These are phyloP conservation scores for Drosophila peninsularis DNA, from an alignment of 2,888 invertebrate species.

Conservation along the genomic window DNA sequence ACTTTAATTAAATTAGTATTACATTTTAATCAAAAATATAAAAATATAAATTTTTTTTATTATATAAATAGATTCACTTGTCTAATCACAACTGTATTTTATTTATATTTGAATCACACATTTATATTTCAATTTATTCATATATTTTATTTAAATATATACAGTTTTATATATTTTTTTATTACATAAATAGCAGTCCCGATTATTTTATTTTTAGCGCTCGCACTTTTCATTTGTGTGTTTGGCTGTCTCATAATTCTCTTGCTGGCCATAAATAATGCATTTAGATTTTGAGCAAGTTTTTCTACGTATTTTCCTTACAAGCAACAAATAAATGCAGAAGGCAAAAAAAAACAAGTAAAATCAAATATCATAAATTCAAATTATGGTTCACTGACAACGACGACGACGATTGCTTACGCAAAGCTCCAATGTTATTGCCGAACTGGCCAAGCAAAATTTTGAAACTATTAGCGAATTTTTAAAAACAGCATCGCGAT, in stretches of 20 bases:
- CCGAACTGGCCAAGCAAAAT: slow-evolving; percentile 83
- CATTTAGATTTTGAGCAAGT: slow-evolving; percentile 29
- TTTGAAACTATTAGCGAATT: slow-evolving; percentile 82
- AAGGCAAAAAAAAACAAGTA: slow-evolving; percentile 3
- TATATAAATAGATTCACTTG: neutral
- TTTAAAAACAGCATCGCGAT: slow-evolving; percentile 58
- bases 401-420: slow-evolving; percentile 68
- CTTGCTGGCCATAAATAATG: slow-evolving; percentile 45
- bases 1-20: slow-evolving; percentile 16
- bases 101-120: slow-evolving; percentile 9
- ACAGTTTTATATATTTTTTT: slow-evolving; percentile 44
- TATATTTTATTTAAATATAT: too few species aligned
- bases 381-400: slow-evolving; percentile 27
- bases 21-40: too few species aligned
- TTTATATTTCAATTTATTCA: neutral
- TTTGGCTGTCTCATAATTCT: slow-evolving; percentile 65
- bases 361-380: slow-evolving; percentile 43
- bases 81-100: slow-evolving; percentile 16
- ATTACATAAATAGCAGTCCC: slow-evolving; percentile 83
- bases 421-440: slow-evolving; percentile 81
- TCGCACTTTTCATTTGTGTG: slow-evolving; percentile 65
- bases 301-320: slow-evolving; percentile 5
- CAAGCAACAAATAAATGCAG: slow-evolving; percentile 14
- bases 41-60: too few species aligned
- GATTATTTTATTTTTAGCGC: slow-evolving; percentile 83